Evolutionary conservation across 2,888 invertebrate species (phyloP).

Genomic region (Ophioninae sp.): DNA sequence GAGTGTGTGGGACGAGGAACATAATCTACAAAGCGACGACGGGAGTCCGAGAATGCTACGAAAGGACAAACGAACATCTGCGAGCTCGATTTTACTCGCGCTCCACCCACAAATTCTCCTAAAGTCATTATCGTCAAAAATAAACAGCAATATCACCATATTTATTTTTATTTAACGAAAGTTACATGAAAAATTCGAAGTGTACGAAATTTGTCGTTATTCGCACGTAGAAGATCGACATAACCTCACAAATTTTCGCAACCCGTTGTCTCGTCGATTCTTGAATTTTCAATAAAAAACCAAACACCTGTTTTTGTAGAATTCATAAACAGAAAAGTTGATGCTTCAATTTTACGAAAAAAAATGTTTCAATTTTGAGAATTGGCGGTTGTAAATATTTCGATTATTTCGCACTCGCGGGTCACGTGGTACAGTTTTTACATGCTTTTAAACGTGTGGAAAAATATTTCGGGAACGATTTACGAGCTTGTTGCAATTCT

Average conservation of each 20-base stretch:
- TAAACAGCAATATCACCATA: not conserved
- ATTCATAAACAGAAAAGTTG: no score
- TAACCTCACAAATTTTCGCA: no score
- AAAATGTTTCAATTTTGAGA: no score
- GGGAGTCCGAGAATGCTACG: not conserved
- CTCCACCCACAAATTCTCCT: not conserved
- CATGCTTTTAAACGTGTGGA: not conserved
- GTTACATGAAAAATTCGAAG: no score
- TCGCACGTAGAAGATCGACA: no score
- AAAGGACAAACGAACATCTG: not conserved
- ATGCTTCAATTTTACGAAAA: no score
- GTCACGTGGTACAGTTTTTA: no score
- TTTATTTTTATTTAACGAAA: not conserved
- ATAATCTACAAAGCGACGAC: not conserved
- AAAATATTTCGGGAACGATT: not conserved
- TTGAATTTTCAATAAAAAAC: no score
- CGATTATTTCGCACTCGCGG: no score
- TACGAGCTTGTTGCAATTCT: not conserved
- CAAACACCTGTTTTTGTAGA: no score
- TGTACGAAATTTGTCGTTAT: not conserved
- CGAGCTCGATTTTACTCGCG: not conserved
- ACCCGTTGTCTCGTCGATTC: no score
- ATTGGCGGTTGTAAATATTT: no score
- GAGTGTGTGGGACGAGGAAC: conserved; percentile 45
- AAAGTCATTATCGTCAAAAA: not conserved